phyloP scores from a whole-genome alignment of 1,140 invertebrate genomes.

The Heliothis subflexa region DNA sequence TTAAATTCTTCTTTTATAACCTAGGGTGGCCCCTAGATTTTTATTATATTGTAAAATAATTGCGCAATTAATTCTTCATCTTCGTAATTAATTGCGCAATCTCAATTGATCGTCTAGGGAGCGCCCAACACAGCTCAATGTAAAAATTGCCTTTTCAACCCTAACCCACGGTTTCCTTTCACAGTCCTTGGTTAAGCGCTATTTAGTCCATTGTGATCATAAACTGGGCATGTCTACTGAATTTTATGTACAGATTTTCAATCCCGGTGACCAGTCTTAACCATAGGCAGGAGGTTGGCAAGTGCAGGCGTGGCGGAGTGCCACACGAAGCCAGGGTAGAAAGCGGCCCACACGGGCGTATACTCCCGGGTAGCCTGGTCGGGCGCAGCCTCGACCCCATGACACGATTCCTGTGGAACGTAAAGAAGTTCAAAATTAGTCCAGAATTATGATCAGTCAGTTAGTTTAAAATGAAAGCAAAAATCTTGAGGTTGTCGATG shows the following conservation, averaged over 20 bases:
- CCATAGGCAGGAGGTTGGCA: constrained; percentile 68
- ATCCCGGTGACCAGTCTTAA: constrained; percentile 12
- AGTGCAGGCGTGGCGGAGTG: constrained; percentile 75
- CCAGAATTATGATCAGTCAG: no score
- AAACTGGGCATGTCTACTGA: constrained; percentile 12
- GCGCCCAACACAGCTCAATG: background rate
- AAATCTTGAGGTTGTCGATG: no score
- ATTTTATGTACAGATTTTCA: background rate
- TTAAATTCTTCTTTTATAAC: no score
- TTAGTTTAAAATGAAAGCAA: no score
- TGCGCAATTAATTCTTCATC: no score
- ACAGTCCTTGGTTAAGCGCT: background rate
- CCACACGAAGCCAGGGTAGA: constrained; percentile 86
- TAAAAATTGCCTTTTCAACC: background rate
- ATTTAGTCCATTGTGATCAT: background rate
- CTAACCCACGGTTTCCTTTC: background rate
- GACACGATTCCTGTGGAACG: constrained; percentile 88
- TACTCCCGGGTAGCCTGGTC: constrained; percentile 91
- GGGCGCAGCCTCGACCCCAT: constrained; percentile 92
- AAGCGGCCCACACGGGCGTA: constrained; percentile 91
- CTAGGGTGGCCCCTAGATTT: no score
- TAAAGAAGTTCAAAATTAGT: background rate
- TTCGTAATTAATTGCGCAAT: no score
- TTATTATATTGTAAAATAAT: no score
- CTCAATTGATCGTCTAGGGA: no score